Base-by-base conservation (phyloP, 2,888 invertebrate species). In the Phytoseiulus persimilis region DNA sequence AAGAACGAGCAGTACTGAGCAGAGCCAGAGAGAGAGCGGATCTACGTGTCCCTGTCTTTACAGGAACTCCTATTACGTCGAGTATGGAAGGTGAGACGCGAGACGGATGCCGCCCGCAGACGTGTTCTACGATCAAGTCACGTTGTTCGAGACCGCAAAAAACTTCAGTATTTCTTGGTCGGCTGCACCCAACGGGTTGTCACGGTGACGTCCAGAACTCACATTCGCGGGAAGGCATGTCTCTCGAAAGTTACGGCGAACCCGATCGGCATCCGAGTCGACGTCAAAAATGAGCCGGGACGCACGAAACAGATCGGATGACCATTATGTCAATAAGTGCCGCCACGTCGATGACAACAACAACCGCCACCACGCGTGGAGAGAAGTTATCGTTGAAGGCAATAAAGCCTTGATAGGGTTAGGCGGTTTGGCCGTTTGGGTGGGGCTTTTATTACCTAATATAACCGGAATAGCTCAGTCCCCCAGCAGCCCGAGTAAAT, bases 391-490 rank as follows among this genome's bases (percentile, higher is more conserved):
- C 65, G 65, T 65, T 65, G 18, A 65, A 65, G 65, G 65, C 65
- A 65, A 65, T 65, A 65, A 65, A 65, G 65, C 65, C 1, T 28
- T 28, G 65, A 28, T 65, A 65, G 65, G 65, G 65, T 65, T 65
- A 65, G 65, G 65, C 65, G 65, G 65, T 65, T 65, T 14, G 65
- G 18, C 65, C 65, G 65, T 65, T 28, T 28, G 65, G 65, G 65
- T 65, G 65, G 65, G 65, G 65, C 65, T 65, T 65, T 65, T 65
- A 65, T 65, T 65, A 65, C 65, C 65, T 65, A 65, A 65, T 65
- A 65, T 65, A 65, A 65, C 65, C 65, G 65, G 65, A 65, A 65
- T 65, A 65, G 65, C 65, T 65, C 65, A 65, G 65, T 65, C 18
- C 65, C 28, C 65, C 28, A 65, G 28, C 28, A 6, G 65, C 18